Base-by-base conservation (phyloP, 2,797 vertebrate species). In the Coilia nasus region DNA sequence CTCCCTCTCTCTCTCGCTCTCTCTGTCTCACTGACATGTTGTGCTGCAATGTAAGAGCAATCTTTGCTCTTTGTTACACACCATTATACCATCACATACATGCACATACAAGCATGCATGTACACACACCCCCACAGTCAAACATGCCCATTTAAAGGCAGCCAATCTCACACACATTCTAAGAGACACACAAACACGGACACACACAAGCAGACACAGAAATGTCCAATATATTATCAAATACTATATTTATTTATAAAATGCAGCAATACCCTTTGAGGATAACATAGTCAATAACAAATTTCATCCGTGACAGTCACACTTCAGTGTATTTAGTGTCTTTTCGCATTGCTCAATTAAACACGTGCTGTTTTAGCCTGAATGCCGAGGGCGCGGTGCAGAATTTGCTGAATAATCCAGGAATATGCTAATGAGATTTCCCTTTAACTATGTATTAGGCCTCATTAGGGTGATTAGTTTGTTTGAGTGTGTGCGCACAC, bases 401-500 rank as follows among this genome's bases (percentile, higher is more conserved):
- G 67, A 35, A 75, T 15, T 17, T 75, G 67, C 28, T 75, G 28
- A 75, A 31, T 35, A 75, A 75, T 75, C 67, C 67, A 35, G 31
- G 12, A 28, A 31, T 35, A 75, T 75, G 67, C 14, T 35, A 75
- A 75, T 75, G 28, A 35, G 28, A 35, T 75, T 35, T 35, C 25
- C 64, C 9, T 75, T 75, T 75, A 28, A 35, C 31, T 41, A 35
- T 75, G 35, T 17, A 31, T 75, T 75, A 75, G 28, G 67, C 28
- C 67, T 75, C 31, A 75, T 35, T 75, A 35, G 67, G 31, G 67
- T 75, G 28, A 41, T 75, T 35, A 75, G 67, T 75, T 75, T 75
- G 67, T 75, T 41, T 75, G 2, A 35, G 67, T 41, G 67, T 54
- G 50, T 54, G 50, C 9, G 50, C 50, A 9, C 14, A 54, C 50